Percentiles rank a stretch among this genome's conserved stretches.
These are phyloP conservation scores for Cephus runcator DNA, from an alignment of 2,888 invertebrate genomes.

Conservation along the genomic window DNA sequence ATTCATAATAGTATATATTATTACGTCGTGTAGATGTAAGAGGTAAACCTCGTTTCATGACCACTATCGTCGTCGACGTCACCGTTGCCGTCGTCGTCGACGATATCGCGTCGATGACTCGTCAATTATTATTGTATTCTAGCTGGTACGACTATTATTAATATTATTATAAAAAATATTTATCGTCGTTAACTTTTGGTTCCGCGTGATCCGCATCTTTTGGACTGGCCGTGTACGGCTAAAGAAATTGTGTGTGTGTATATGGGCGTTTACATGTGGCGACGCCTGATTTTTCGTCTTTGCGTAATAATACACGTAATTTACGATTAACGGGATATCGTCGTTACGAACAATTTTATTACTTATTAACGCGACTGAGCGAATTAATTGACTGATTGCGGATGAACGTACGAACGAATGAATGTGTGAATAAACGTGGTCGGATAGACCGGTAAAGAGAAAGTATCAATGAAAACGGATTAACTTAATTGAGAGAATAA, in stretches of 20 bases:
- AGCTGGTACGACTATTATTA: slow-evolving; percentile 34
- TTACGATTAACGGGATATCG: neutral
- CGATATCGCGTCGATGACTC: neutral
- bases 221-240: neutral
- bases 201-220: slow-evolving; percentile 13
- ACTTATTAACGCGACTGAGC: neutral
- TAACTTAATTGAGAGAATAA: neutral
- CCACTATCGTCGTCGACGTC: neutral
- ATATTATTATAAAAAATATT: slow-evolving; percentile 39
- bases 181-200: slow-evolving; percentile 42
- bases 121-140: slow-evolving; percentile 9
- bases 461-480: neutral
- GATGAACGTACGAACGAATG: neutral
- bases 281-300: neutral
- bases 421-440: neutral
- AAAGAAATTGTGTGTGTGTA: neutral
- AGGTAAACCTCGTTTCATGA: neutral
- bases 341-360: neutral
- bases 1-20: neutral
- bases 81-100: neutral
- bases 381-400: neutral
- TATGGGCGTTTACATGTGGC: neutral
- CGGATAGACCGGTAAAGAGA: neutral
- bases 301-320: neutral
- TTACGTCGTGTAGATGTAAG: neutral